Conservation (phyloP, 2,113 vertebrate genomes). For the Emydura subglobosa region DNA sequence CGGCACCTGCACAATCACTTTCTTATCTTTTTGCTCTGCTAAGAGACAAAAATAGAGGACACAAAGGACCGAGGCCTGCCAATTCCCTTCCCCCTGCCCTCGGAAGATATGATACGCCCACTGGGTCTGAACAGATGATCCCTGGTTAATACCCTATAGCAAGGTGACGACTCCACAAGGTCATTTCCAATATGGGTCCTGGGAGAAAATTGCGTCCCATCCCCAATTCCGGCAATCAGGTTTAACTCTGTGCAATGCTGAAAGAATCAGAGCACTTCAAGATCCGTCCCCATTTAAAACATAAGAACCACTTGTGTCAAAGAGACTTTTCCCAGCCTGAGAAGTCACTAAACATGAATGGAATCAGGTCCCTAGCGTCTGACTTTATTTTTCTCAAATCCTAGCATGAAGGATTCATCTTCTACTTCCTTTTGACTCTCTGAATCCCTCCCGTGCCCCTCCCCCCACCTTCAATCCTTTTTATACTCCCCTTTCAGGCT, state of each 20-base stretch:
- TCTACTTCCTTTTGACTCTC: background rate
- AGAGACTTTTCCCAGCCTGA: background rate
- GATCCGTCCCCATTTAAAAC: background rate
- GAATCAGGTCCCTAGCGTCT: background rate
- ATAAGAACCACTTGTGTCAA: background rate
- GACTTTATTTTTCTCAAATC: background rate
- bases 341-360: background rate
- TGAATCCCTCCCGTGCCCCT: too few species aligned
- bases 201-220: background rate
- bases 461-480: background rate
- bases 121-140: background rate
- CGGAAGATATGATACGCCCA: background rate
- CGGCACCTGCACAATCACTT: background rate
- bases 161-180: background rate
- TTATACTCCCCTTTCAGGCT: background rate
- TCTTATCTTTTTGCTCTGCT: background rate
- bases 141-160: background rate
- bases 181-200: background rate
- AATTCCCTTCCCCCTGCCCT: background rate
- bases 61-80: constrained; percentile 15
- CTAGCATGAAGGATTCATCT: background rate
- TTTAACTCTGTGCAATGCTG: accelerated
- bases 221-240: background rate
- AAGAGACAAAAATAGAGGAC: background rate
- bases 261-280: background rate